These are phyloP conservation scores for Montipora capricornis DNA, from an alignment of 64 coral and sea anemone species.

Conservation along the genomic window DNA sequence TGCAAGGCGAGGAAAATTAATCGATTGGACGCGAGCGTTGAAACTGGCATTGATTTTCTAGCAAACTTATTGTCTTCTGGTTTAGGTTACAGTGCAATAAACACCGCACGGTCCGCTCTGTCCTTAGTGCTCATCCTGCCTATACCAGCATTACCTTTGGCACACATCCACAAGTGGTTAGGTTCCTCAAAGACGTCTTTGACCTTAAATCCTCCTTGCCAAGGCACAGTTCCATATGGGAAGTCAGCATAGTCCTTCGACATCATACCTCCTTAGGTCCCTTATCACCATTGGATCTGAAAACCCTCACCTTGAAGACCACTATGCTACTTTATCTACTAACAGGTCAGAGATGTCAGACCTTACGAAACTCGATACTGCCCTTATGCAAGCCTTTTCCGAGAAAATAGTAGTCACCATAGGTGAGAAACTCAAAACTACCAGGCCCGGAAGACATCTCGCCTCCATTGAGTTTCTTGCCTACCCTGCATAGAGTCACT, in stretches of 20 bases:
- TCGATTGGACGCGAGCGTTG: not conserved
- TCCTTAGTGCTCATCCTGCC: not conserved
- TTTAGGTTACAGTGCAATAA: constrained; percentile 65
- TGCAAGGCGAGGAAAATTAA: not conserved
- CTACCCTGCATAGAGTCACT: not conserved
- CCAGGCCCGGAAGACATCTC: constrained; percentile 43
- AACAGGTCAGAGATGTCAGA: constrained; percentile 36
- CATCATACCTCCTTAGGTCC: not conserved
- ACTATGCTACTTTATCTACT: constrained; percentile 18
- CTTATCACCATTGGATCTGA: not conserved
- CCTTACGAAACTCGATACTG: constrained; percentile 4
- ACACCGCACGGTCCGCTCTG: constrained; percentile 53
- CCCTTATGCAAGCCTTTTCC: constrained; percentile 6
- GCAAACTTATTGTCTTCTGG: not conserved
- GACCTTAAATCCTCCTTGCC: constrained; percentile 53
- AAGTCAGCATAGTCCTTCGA: constrained; percentile 29
- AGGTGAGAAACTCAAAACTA: constrained; percentile 47
- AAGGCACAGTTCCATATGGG: constrained; percentile 24
- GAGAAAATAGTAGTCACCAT: constrained; percentile 30
- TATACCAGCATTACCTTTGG: constrained; percentile 16
- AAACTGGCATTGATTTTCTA: constrained; percentile 45
- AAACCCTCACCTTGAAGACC: constrained; percentile 11
- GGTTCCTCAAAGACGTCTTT: constrained; percentile 60
- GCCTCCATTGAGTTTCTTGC: not conserved
- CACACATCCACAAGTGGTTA: constrained; percentile 25